A percentile compares a stretch with the other conserved stretches of the same genome.
These are phyloP conservation scores for Drosophila nannoptera DNA, from an alignment of 1,140 invertebrate species.

Conservation along the genomic window DNA sequence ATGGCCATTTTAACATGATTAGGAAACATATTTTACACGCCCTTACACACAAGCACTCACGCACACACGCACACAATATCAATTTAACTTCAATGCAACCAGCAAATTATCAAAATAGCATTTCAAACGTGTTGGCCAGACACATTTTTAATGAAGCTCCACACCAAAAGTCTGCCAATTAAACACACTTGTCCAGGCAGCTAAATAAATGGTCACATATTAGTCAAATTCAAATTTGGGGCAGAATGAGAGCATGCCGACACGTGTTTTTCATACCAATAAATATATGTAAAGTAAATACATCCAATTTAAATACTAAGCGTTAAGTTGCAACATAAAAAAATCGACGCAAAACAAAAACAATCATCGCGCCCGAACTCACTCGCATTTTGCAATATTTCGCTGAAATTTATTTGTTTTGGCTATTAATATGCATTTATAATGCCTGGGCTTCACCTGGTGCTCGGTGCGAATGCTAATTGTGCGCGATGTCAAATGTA, in stretches of 20 bases:
- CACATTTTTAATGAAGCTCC: constrained; percentile 65
- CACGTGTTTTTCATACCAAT: constrained; percentile 16
- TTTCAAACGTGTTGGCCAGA: constrained; percentile 42
- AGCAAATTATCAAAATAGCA: constrained; percentile 48
- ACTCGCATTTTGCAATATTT: constrained; percentile 8
- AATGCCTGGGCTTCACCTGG: constrained; percentile 2
- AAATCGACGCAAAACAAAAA: not conserved
- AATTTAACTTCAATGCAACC: constrained; percentile 44
- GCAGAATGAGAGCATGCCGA: constrained; percentile 8
- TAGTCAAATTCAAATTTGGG: constrained; percentile 30
- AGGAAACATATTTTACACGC: constrained; percentile 41
- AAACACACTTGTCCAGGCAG: constrained; percentile 37
- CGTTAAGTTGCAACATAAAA: not conserved
- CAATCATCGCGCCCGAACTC: constrained; percentile 11
- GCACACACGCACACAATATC: constrained; percentile 39
- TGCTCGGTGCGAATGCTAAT: constrained; percentile 52
- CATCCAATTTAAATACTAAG: constrained; percentile 13
- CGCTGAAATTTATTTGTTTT: constrained; percentile 1
- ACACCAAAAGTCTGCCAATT: constrained; percentile 46
- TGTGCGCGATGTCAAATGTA: constrained; percentile 29
- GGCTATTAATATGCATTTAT: constrained; percentile 27
- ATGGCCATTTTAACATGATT: constrained; percentile 64
- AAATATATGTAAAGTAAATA: not conserved
- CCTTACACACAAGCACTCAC: constrained; percentile 5
- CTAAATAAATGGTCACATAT: constrained; percentile 11